phyloP scores from a whole-genome alignment of 2,888 invertebrate genomes.

The Acanthosepion lycidas region DNA sequence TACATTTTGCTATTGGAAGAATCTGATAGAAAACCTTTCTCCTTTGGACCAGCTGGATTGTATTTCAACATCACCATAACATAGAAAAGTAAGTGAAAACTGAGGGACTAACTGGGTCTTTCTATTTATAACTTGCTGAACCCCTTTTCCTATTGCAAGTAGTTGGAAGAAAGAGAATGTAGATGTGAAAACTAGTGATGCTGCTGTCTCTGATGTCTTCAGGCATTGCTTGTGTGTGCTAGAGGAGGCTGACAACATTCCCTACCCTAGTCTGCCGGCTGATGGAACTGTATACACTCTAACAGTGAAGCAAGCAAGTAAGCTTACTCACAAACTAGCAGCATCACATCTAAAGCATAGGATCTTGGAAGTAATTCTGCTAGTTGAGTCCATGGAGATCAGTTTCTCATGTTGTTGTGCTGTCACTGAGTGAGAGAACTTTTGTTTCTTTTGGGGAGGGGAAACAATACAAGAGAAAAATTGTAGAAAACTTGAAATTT shows the following conservation, averaged over 20 bases:
- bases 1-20: not conserved
- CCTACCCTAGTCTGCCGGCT: slow-evolving; percentile 33
- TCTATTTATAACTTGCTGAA: slow-evolving; percentile 11
- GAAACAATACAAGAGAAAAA: not conserved
- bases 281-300: slow-evolving; percentile 24
- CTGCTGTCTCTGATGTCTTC: slow-evolving; percentile 17
- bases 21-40: not conserved
- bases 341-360: not conserved
- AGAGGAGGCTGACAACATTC: slow-evolving; percentile 10
- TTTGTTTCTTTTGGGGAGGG: slow-evolving; percentile 12
- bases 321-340: slow-evolving; percentile 33
- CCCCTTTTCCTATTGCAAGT: not conserved
- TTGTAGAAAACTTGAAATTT: not conserved
- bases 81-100: not conserved
- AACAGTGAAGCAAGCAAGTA: not conserved
- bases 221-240: not conserved
- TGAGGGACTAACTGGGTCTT: slow-evolving; percentile 10
- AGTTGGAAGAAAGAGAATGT: not conserved
- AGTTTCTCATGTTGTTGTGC: not conserved
- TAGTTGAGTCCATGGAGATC: slow-evolving; percentile 33
- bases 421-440: slow-evolving; percentile 17
- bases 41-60: not conserved
- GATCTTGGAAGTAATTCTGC: slow-evolving; percentile 33
- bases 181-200: not conserved
- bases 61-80: slow-evolving; percentile 6